Evolutionary conservation across 2,113 vertebrate genomes (phyloP), one percentile per base, ranked within the genome.

Genomic region (Motacilla tschutschensis): DNA sequence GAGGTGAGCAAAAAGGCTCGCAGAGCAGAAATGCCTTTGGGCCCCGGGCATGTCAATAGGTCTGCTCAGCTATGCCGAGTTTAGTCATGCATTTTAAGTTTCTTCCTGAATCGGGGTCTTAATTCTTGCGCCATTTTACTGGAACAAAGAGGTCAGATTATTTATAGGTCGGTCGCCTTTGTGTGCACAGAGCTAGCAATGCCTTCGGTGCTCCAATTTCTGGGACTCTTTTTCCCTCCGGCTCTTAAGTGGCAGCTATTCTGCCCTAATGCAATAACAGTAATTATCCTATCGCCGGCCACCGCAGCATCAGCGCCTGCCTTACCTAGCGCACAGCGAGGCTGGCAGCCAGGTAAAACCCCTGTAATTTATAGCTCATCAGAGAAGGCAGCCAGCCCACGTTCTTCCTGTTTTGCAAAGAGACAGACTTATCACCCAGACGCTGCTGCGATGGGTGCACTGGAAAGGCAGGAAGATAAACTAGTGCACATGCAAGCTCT

Each of bases 21-120:
- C 21, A 25, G 35, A 41, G 31, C 75, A 84, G 81, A 44, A 85
- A 70, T 8, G 21, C 82, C 76, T 90, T 44, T 1, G 0, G 60
- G 72, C 64, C 79, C 67, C 40, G 0, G 3, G 36, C 36, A 29
- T 83, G 82, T 44, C 79, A 77, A 51, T 59, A 75, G 85, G 69
- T 53, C 89, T 74, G 76, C 79, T 80, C 69, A 36, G 75, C 88
- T 82, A 57, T 69, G 74, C 87, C 1, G 14, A 62, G 58, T 50
- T 83, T 74, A 87, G 84, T 87, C 85, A 90, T 74, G 73, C 87
- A 85, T 94, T 94, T 91, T 29, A 91, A 74, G 58, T 62, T 80
- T 71, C 87, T 92, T 93, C 89, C 83, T 87, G 73, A 85, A 40
- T 43, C 0, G 0, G 82, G 60, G 28, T 85, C 89, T 91, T 91